phyloP scores from a whole-genome alignment of 1,140 invertebrate species.

The Ridgeia piscesae region DNA sequence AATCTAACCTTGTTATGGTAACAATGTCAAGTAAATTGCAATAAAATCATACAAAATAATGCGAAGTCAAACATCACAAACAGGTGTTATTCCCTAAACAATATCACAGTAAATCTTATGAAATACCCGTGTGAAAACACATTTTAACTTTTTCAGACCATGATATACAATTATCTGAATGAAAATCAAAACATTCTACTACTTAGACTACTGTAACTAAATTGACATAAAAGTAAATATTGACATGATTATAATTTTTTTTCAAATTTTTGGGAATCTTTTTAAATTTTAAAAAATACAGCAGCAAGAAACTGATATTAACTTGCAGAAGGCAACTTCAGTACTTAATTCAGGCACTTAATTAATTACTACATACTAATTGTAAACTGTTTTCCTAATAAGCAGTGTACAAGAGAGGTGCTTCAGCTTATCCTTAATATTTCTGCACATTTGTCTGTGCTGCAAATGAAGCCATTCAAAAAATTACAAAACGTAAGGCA shows the following conservation, averaged over 20 bases:
- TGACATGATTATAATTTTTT: too few species aligned
- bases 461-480: not conserved
- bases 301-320: not conserved
- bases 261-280: too few species aligned
- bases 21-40: not conserved
- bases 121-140: not conserved
- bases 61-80: not conserved
- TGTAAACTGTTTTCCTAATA: not conserved
- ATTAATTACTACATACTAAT: not conserved
- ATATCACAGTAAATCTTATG: not conserved
- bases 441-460: not conserved
- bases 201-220: not conserved
- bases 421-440: not conserved
- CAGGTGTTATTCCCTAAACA: not conserved
- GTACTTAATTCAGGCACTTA: not conserved
- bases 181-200: not conserved
- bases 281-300: not conserved
- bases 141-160: not conserved
- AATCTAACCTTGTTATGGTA: not conserved
- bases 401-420: not conserved
- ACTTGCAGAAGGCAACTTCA: not conserved
- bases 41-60: not conserved
- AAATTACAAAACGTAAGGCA: not conserved
- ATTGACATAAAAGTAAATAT: not conserved
- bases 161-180: not conserved